Base-by-base conservation (phyloP, 2,113 vertebrate species). In the Aspidoscelis tigris region DNA sequence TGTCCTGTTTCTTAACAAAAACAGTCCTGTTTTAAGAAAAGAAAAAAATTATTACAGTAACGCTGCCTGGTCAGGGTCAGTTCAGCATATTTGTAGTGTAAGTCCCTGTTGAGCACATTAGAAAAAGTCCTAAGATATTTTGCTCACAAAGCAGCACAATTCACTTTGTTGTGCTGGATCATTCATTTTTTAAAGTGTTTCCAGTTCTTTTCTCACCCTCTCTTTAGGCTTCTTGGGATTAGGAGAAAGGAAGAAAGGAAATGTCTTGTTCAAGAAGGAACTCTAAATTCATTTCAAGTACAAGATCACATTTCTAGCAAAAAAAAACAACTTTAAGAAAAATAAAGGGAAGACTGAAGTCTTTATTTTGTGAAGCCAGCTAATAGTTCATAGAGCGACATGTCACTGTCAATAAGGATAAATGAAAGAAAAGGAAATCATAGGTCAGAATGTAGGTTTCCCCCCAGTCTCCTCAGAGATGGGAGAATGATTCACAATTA, bases 141-240 rank as follows among this genome's bases (percentile, higher is more conserved):
- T 91, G 87, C 76, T 93, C 90, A 87, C 84, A 89, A 92, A 93
- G 84, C 80, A 88, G 89, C 76, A 76, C 43, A 80, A 75, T 76
- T 86, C 76, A 61, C 89, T 93, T 89, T 91, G 89, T 90, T 94
- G 87, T 92, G 73, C 21, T 72, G 75, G 78, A 89, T 92, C 83
- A 84, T 83, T 91, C 65, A 77, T 84, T 80, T 61, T 84, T 85
- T 66, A 43, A 87, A 92, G 88, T 87, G 84, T 84, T 78, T 1
- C 7, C 55, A 88, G 77, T 47, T 82, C 69, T 44, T 73, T 78
- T 92, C 84, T 90, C 78, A 88, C 53, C 53, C 82, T 88, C 76
- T 87, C 84, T 93, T 91, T 74, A 90, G 92, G 86, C 64, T 95
- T 92, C 91, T 87, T 93, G 91, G 91, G 88, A 93, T 92, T 90